Base-by-base conservation (phyloP, 1,140 invertebrate species). In the Nebria ingens region DNA sequence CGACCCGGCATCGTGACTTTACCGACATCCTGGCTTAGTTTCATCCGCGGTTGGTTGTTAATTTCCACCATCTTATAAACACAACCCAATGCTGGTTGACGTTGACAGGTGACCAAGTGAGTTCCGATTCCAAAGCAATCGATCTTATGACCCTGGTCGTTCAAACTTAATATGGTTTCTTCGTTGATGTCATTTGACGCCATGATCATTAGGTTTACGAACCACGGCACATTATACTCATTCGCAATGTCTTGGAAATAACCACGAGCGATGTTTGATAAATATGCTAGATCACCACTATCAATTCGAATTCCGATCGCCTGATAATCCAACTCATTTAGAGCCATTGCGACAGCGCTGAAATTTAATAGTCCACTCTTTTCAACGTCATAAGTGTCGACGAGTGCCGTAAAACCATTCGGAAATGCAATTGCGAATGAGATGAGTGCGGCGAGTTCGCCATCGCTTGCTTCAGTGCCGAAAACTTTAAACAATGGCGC, bases 131-230 rank as follows among this genome's bases (percentile, higher is more conserved):
- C 95, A 74, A 96, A 98, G 64, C 89, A 91, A 73, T 97, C 88
- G 54, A 99, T 98, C 68, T 89, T 86, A 69, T 97, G 95, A 25
- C 90, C 90, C 77, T 99, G 96, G 69, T 98, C 95, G 69, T 98
- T 98, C 49, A 99, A 73, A 65, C 94, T 98, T 56, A 96, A 80
- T 66, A 99, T 98, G 1, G 95, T 99, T 60, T 99, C 96, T 76
- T 99, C 97, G 66, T 99, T 99, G 34, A 99, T 98, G 68, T 99
- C 97, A 74, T 99, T 99, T 15, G 94, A 98, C 1, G 95, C 97
- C 49, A 98, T 91, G 65, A 99, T 98, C 3, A 79, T 88, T 53
- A 98, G 70, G 54, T 85, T 77, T 19, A 81, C 78, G 73, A 99
- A 97, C 91, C 92, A 97, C 0, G 87, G 84, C 52, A 95, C 69